Base-by-base conservation (phyloP, 2,888 invertebrate species). In the Epinotia demarniana region DNA sequence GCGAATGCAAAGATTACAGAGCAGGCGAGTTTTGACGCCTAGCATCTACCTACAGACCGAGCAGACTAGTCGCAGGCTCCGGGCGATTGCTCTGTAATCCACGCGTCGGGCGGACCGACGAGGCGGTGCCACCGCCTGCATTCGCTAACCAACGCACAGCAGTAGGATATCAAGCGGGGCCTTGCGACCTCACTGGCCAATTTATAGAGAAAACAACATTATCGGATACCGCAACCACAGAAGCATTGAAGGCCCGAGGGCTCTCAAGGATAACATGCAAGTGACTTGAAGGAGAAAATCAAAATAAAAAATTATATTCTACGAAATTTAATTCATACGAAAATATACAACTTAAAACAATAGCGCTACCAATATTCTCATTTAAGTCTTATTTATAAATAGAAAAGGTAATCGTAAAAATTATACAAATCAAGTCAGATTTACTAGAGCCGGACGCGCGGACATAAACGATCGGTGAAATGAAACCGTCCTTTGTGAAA, bases 321-420 rank as follows among this genome's bases (percentile, higher is more conserved):
- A 75, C 64, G 72, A 72, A 75, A 67, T 75, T 75, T 75, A 67
- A 75, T 75, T 75, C 55, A 67, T 70, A 72, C 23, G 70, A 66
- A 73, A 71, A 61, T 75, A 71, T 75, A 75, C 72, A 75, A 75
- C 75, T 75, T 75, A 75, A 72, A 71, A 67, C 71, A 75, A 72
- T 72, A 55, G 58, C 63, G 43, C 72, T 75, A 75, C 55, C 70
- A 58, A 69, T 69, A 63, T 43, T 73, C 49, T 53, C 66, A 61
- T 72, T 73, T 66, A 62, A 64, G 55, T 70, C 64, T 67, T 46
- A 71, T 27, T 67, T 46, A 67, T 55, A 66, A 71, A 71, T 58
- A 43, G 64, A 70, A 67, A 71, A 74, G 69, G 64, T 61, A 8
- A 69, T 72, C 75, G 49, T 39, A 62, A 49, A 66, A 71, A 49